Base-by-base conservation (phyloP, 2,888 invertebrate species). In the Dysmachus trigonus region DNA sequence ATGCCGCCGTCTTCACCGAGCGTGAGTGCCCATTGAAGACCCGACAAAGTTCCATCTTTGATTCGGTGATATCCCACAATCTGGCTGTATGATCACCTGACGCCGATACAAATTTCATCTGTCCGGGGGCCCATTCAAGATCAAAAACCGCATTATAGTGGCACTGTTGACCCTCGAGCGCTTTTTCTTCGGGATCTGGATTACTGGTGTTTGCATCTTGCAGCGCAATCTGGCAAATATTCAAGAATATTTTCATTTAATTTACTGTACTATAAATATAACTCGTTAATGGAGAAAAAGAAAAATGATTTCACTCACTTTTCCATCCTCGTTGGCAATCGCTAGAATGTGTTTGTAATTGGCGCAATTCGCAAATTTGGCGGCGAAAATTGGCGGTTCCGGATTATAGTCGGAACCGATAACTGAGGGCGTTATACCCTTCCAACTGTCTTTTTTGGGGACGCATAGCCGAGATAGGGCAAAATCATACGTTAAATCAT, bases 81-180 rank as follows among this genome's bases (percentile, higher is more conserved):
- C 94, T 93, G 0, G 96, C 96, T 0, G 96, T 95, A 90, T 97
- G 96, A 91, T 98, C 98, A 0, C 96, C 96, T 73, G 97, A 97
- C 0, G 96, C 97, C 4, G 97, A 97, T 0, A 98, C 94, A 86
- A 98, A 93, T 89, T 95, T 95, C 94, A 94, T 94, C 89, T 95
- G 94, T 0, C 94, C 93, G 0, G 95, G 95, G 92, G 95, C 95
- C 98, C 98, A 98, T 0, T 96, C 95, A 84, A 98, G 91, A 91
- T 98, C 98, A 90, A 98, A 98, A 41, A 98, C 95, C 0, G 98
- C 98, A 93, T 98, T 98, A 89, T 94, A 94, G 91, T 98, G 98
- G 87, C 94, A 94, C 88, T 94, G 94, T 87, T 93, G 93, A 0
- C 93, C 93, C 73, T 93, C 93, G 47, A 94, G 88, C 0, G 92